Evolutionary conservation across 1,140 invertebrate species (phyloP).

Genomic region (Popillia japonica): DNA sequence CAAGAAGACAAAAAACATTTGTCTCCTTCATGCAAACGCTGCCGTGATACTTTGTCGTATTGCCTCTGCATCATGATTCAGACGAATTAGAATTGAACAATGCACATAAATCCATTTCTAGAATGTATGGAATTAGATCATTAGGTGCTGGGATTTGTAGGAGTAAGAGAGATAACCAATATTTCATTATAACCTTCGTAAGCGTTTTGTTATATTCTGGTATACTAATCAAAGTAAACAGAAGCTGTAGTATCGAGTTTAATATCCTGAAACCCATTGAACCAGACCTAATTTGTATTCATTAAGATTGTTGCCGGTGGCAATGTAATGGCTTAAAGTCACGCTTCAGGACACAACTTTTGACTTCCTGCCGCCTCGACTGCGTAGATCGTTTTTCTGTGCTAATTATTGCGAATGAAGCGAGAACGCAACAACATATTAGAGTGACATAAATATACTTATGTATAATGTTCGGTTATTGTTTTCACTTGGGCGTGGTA

Average conservation of each 20-base stretch:
- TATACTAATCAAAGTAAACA: conserved; percentile 5
- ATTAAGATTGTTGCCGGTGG: not conserved
- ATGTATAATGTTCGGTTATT: not conserved
- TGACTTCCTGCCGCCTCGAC: not conserved
- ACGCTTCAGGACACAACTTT: not conserved
- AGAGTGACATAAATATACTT: not conserved
- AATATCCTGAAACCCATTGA: not conserved
- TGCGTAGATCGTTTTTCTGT: not conserved
- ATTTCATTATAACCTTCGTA: too few relatives aligned
- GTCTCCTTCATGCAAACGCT: too few relatives aligned
- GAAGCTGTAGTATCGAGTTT: not conserved
- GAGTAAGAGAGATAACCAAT: too few relatives aligned
- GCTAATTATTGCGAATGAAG: not conserved
- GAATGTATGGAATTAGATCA: too few relatives aligned
- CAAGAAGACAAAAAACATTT: too few relatives aligned
- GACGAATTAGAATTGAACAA: too few relatives aligned
- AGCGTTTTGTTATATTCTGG: not conserved
- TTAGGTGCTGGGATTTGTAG: too few relatives aligned
- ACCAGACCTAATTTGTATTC: not conserved
- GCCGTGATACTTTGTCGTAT: too few relatives aligned
- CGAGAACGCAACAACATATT: not conserved
- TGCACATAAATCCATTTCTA: too few relatives aligned
- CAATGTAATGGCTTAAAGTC: not conserved
- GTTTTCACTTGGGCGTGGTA: not conserved
- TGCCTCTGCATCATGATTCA: too few relatives aligned